Base-by-base conservation (phyloP, 2,888 invertebrate genomes). In the Rhodophaea formosa region DNA sequence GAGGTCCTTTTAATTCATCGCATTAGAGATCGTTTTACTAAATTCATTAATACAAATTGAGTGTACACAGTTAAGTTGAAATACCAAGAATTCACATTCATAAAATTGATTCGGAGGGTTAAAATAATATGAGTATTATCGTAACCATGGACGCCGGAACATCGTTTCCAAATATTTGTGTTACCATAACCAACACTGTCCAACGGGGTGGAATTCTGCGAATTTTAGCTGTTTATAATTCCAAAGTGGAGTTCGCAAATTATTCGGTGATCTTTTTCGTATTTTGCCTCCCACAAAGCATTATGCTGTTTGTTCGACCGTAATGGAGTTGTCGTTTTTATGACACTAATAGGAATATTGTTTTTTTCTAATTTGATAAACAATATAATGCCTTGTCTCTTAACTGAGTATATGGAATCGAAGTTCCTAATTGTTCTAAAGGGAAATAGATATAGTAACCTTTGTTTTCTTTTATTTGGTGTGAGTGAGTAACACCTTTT, bases 101-200 rank as follows among this genome's bases (percentile, higher is more conserved):
- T 35, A 42, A 56, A 55, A 49, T 56, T 46, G 32, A 35, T 23
- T 51, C 46, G 15, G 23, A 43, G 30, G 49, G 14, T 44, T 35
- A 23, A 15, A 55, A 53, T 53, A 56, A 56, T 58, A 58, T 30
- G 42, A 32, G 35, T 58, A 57, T 57, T 59, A 59, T 52, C 57
- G 46, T 54, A 23, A 47, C 32, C 17, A 3, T 49, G 55, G 57
- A 23, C 42, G 47, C 17, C 43, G 42, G 46, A 61, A 52, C 55
- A 54, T 49, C 44, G 51, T 44, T 53, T 49, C 45, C 57, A 59
- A 59, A 59, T 57, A 59, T 59, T 61, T 61, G 55, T 57, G 43
- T 57, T 56, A 54, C 57, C 30, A 54, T 58, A 61, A 58, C 58
- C 45, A 61, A 59, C 61, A 58, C 32, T 44, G 35, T 35, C 47